Percentiles rank a stretch among this genome's conserved stretches.
phyloP scores from a whole-genome alignment of 2,113 vertebrate species.

The Zeus faber region DNA sequence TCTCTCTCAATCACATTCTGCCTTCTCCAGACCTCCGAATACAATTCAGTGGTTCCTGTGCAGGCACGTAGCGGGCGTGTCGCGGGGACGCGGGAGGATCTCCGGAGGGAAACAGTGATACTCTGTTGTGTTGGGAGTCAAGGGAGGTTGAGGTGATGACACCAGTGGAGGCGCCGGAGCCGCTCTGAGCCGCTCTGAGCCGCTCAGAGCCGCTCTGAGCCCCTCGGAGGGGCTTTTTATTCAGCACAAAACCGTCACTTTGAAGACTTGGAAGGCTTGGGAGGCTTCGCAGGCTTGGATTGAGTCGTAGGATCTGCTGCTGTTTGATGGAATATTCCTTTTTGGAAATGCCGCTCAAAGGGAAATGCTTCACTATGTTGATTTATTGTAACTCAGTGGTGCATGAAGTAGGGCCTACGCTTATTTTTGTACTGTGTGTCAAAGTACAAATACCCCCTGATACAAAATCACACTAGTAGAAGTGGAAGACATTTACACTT shows the following conservation, averaged over 20 bases:
- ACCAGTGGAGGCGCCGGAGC: background rate
- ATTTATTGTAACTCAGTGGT: no score
- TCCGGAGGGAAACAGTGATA: conserved; percentile 19
- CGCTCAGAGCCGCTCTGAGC: no score
- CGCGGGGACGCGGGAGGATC: conserved; percentile 22
- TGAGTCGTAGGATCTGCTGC: no score
- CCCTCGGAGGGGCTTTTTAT: background rate
- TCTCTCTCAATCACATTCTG: conserved; percentile 39
- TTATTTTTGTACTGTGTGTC: no score
- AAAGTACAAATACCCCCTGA: no score
- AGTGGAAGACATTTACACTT: no score
- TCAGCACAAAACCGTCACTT: background rate
- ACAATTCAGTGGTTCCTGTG: conserved; percentile 52
- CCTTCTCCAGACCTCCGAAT: conserved; percentile 34
- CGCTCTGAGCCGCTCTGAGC: background rate
- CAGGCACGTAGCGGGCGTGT: conserved; percentile 48
- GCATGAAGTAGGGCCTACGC: no score
- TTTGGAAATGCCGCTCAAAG: no score
- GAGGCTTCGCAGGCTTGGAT: no score
- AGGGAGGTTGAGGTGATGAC: conserved; percentile 41
- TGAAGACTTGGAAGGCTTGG: background rate
- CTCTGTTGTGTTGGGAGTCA: conserved; percentile 35
- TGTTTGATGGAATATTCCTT: no score
- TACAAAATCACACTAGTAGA: no score
- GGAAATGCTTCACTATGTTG: no score